phyloP scores from a whole-genome alignment of 2,888 invertebrate genomes.

The Cephus spinipes region DNA sequence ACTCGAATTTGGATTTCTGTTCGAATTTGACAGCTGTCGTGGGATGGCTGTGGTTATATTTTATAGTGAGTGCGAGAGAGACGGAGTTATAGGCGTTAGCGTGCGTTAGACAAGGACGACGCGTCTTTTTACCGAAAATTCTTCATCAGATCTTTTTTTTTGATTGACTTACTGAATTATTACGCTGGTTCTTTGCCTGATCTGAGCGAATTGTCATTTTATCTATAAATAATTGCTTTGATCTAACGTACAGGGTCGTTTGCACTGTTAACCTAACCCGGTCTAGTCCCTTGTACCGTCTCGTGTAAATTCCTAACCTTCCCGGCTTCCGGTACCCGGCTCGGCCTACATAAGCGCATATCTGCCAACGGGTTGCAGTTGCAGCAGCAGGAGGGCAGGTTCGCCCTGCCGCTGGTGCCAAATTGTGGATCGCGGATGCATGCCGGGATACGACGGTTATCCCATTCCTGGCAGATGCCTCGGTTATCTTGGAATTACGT shows the following conservation, averaged over 20 bases:
- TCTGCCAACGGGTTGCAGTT: background rate
- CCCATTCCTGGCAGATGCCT: slow-evolving; percentile 8
- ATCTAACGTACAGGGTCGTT: background rate
- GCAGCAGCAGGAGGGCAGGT: background rate
- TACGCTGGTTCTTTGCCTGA: too few species aligned
- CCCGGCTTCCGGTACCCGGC: background rate
- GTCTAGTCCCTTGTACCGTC: background rate
- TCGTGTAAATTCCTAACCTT: background rate
- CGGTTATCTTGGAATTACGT: slow-evolving; percentile 2
- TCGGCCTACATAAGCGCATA: background rate
- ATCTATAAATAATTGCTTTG: too few species aligned
- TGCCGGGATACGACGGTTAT: background rate
- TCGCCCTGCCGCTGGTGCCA: background rate
- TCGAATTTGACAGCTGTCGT: background rate
- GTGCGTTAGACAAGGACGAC: background rate
- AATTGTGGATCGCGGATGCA: slow-evolving; percentile 3
- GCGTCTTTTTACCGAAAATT: background rate
- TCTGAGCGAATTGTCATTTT: too few species aligned
- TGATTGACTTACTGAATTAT: background rate
- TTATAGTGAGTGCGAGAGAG: background rate
- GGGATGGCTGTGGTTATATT: too few species aligned
- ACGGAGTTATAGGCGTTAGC: background rate
- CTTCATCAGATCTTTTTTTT: background rate
- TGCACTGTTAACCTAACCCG: background rate
- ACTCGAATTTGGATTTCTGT: background rate